Evolutionary conservation across 1,140 invertebrate genomes (phyloP).

Genomic region (Gyrodactylus salaris): DNA sequence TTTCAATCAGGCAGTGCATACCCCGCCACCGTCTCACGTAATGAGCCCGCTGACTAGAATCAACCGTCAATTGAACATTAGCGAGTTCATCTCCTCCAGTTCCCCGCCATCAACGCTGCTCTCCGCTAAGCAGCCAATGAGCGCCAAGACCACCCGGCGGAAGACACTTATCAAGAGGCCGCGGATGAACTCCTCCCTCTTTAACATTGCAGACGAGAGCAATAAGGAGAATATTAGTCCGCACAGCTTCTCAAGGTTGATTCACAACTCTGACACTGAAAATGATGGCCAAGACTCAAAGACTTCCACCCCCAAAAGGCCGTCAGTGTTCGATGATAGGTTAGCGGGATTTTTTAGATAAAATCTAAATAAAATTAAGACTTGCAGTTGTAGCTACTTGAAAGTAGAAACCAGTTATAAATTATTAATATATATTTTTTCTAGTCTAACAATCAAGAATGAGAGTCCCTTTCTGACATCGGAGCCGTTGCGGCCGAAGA

Average conservation of each 20-base stretch:
- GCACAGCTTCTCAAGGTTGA: not conserved
- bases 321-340: too few species aligned
- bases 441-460: too few species aligned
- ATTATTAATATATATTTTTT: too few species aligned
- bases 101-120: not conserved
- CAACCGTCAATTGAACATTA: not conserved
- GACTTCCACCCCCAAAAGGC: too few species aligned
- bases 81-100: not conserved
- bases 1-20: not conserved
- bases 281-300: not conserved
- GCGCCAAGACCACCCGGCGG: not conserved
- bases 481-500: not conserved
- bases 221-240: not conserved
- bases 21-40: not conserved
- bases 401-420: too few species aligned
- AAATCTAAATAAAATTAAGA: too few species aligned
- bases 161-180: not conserved
- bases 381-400: too few species aligned
- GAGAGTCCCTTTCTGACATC: too few species aligned
- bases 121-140: not conserved
- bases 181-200: not conserved
- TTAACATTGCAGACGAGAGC: not conserved
- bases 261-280: not conserved
- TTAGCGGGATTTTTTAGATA: too few species aligned
- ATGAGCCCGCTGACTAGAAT: not conserved